These are phyloP conservation scores for Drosophila antonietae DNA, from an alignment of 2,888 invertebrate genomes.

Conservation along the genomic window DNA sequence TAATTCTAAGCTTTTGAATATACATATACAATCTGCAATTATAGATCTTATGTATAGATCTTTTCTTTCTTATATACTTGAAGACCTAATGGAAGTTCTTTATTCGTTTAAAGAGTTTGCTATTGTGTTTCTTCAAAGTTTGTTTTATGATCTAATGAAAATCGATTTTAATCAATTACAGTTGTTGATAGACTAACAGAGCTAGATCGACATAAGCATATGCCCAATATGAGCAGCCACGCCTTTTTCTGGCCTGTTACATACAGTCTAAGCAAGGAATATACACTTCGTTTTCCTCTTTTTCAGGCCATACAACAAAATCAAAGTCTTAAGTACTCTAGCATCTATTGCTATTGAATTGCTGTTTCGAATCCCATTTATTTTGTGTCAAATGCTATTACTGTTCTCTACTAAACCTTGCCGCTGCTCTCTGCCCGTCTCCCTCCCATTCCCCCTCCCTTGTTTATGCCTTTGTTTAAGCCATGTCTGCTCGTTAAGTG, in stretches of 20 bases:
- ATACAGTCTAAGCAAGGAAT: not conserved
- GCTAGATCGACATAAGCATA: too few species aligned
- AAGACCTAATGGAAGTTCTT: not conserved
- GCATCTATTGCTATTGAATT: not conserved
- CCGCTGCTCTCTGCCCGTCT: too few species aligned
- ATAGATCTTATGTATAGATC: not conserved
- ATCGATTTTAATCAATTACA: not conserved
- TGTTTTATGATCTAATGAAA: not conserved
- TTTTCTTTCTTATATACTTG: not conserved
- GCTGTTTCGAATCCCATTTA: not conserved
- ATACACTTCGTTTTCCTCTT: not conserved
- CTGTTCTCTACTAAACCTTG: not conserved
- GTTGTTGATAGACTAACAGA: too few species aligned
- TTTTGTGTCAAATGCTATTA: not conserved
- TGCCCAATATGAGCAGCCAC: not conserved
- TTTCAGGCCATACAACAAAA: not conserved
- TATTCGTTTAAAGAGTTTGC: not conserved
- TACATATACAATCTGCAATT: too few species aligned
- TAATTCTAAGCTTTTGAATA: not conserved
- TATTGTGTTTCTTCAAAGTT: not conserved
- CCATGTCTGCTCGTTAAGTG: not conserved
- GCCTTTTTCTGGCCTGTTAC: not conserved
- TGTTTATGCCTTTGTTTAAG: not conserved
- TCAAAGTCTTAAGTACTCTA: not conserved
- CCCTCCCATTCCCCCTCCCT: not conserved